Evolutionary conservation across 2,113 vertebrate species (phyloP).

Genomic region (Lucifuga dentata): DNA sequence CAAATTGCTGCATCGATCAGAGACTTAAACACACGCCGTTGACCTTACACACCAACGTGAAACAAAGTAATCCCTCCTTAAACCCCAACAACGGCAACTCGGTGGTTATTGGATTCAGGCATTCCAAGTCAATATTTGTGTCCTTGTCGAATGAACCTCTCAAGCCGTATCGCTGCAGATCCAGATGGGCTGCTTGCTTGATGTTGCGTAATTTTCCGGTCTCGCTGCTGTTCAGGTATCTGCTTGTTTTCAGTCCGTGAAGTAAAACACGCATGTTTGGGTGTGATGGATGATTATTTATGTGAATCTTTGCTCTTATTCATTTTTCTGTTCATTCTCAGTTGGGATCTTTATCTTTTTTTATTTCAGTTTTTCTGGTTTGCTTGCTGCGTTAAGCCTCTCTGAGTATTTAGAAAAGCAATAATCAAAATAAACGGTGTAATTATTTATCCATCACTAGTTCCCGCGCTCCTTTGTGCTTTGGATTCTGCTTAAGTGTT

Average conservation of each 20-base stretch:
- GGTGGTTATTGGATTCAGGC: slow-evolving; percentile 20
- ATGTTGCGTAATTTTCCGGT: neutral
- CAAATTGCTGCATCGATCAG: neutral
- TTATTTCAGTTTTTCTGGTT: no score
- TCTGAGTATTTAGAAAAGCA: no score
- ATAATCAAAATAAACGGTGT: no score
- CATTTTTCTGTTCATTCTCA: neutral
- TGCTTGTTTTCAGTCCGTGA: neutral
- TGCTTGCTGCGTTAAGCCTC: no score
- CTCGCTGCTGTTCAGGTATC: neutral
- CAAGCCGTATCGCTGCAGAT: neutral
- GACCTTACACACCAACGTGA: slow-evolving; percentile 3
- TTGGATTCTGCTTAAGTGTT: neutral
- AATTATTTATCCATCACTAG: no score
- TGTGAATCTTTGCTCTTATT: slow-evolving; percentile 26
- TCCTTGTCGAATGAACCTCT: slow-evolving; percentile 16
- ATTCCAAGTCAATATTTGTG: neutral
- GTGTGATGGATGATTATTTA: slow-evolving; percentile 23
- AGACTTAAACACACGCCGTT: neutral
- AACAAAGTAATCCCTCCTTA: slow-evolving; percentile 15
- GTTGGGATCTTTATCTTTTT: slow-evolving; percentile 35
- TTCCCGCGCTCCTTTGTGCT: slow-evolving; percentile 10
- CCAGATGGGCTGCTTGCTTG: neutral
- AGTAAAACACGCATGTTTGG: slow-evolving; percentile 5
- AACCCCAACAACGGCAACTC: neutral